phyloP scores from a whole-genome alignment of 2,797 vertebrate species.

The Alfaro cultratus region DNA sequence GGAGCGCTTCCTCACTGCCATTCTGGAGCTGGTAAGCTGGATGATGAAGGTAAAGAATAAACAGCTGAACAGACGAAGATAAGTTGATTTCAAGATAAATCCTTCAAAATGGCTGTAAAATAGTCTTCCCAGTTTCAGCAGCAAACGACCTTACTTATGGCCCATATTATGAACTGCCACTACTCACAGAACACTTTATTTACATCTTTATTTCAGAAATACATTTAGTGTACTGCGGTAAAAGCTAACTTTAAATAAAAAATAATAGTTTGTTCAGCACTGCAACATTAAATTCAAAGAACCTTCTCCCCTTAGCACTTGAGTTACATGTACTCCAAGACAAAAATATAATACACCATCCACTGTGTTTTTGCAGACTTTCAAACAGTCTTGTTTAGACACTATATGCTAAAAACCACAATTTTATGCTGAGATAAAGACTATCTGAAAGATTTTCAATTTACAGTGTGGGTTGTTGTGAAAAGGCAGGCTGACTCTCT shows the following conservation, averaged over 20 bases:
- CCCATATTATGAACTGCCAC: background rate
- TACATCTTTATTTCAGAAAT: background rate
- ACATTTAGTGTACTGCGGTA: background rate
- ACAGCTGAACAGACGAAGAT: background rate
- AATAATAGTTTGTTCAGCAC: background rate
- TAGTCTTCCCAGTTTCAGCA: background rate
- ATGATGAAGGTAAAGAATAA: background rate
- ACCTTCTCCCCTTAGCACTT: background rate
- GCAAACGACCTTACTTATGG: background rate
- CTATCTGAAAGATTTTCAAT: background rate
- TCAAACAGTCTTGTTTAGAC: background rate
- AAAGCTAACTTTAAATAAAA: background rate
- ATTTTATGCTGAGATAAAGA: background rate
- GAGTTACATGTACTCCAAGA: background rate
- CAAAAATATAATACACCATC: background rate
- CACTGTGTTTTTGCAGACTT: background rate
- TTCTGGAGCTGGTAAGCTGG: constrained; percentile 88
- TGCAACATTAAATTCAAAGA: background rate
- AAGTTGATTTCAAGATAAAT: background rate
- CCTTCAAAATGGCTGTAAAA: background rate
- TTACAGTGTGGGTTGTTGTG: background rate
- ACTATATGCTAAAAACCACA: background rate
- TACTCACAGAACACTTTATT: background rate
- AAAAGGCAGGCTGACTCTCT: background rate
- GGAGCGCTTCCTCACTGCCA: constrained; percentile 93